Conservation (phyloP, 2,113 vertebrate genomes). For the Gasterosteus nipponicus region DNA sequence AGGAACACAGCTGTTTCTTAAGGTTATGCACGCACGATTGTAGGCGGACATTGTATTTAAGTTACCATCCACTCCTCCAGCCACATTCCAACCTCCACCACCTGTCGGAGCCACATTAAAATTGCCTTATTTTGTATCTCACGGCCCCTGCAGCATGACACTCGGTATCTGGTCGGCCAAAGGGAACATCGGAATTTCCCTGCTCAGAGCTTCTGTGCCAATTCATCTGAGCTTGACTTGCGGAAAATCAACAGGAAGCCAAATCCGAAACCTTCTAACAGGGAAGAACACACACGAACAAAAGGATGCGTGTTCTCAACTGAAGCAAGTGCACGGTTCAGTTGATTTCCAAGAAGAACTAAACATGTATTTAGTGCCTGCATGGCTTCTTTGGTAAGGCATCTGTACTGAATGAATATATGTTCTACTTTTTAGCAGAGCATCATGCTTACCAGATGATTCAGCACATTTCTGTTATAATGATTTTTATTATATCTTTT, state of each 20-base stretch:
- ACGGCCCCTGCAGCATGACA: neutral
- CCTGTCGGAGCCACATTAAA: slow-evolving; percentile 15
- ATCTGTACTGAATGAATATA: neutral
- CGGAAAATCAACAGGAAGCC: slow-evolving; percentile 21
- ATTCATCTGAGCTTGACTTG: slow-evolving; percentile 36
- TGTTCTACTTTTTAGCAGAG: neutral
- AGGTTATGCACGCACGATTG: neutral
- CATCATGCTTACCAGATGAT: neutral
- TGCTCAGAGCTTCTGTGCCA: neutral
- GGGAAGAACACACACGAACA: neutral
- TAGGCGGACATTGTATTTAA: slow-evolving; percentile 21
- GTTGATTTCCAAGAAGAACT: neutral
- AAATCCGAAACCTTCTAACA: neutral
- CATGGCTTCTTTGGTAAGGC: neutral
- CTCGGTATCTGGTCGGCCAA: neutral
- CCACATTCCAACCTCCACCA: slow-evolving; percentile 44
- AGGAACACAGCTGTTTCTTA: neutral
- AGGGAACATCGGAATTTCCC: slow-evolving; percentile 29
- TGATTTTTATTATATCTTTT: neutral
- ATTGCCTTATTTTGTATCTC: neutral
- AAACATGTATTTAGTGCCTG: neutral
- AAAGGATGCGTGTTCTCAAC: slow-evolving; percentile 34
- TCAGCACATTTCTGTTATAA: neutral
- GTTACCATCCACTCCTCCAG: slow-evolving; percentile 26
- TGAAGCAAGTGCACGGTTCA: neutral